Evolutionary conservation across 2,888 invertebrate species (phyloP).

Genomic region (Seladonia tumulorum): DNA sequence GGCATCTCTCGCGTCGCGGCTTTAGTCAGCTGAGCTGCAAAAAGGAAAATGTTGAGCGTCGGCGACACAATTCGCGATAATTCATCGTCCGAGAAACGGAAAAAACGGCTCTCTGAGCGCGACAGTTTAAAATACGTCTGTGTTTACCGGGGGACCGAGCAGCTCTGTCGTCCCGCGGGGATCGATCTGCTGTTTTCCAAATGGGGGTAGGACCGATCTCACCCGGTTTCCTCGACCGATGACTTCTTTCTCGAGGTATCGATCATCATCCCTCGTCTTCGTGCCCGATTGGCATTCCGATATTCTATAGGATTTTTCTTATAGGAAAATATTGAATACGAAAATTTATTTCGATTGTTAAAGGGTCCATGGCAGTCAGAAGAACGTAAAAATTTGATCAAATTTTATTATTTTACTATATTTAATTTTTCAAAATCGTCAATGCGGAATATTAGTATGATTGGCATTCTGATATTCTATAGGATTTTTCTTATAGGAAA

Average conservation of each 20-base stretch:
- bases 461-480: too few relatives aligned
- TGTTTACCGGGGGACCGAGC: conserved; percentile 21
- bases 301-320: too few relatives aligned
- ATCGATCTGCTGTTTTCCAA: conserved; percentile 24
- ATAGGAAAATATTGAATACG: too few relatives aligned
- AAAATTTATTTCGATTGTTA: too few relatives aligned
- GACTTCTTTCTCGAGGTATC: not conserved
- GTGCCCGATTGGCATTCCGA: too few relatives aligned
- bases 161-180: not conserved
- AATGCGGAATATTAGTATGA: too few relatives aligned
- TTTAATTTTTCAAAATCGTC: too few relatives aligned
- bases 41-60: not conserved
- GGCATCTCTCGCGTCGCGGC: not conserved
- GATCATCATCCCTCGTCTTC: conserved; percentile 9
- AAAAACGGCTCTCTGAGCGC: not conserved
- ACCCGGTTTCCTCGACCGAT: not conserved
- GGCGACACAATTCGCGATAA: conserved; percentile 6
- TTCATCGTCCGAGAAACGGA: not conserved
- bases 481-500: too few relatives aligned
- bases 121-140: conserved; percentile 42
- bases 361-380: too few relatives aligned
- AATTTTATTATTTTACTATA: too few relatives aligned
- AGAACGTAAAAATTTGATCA: too few relatives aligned
- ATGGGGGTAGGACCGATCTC: not conserved
- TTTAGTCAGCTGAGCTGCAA: not conserved